Evolutionary conservation across 2,888 invertebrate species (phyloP).

Genomic region (Clepsis dumicolana): DNA sequence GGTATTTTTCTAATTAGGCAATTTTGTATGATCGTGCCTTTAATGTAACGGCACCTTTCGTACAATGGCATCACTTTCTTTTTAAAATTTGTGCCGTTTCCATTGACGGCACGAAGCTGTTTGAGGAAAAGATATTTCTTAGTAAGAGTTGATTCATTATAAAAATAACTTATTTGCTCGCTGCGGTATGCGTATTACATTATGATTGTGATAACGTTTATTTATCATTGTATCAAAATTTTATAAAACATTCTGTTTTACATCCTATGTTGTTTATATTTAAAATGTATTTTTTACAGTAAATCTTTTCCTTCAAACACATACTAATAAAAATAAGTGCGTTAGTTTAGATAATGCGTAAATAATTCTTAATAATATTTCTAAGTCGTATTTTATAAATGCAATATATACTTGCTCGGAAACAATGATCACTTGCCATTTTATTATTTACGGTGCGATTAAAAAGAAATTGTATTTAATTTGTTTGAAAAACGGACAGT

Average conservation of each 20-base stretch:
- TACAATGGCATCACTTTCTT: neutral
- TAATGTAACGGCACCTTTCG: constrained; percentile 8
- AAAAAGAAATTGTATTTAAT: neutral
- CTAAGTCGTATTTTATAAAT: constrained; percentile 50
- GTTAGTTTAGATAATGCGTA: constrained; percentile 50
- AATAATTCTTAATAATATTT: constrained; percentile 54
- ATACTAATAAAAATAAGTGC: constrained; percentile 45
- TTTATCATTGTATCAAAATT: neutral
- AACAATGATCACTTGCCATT: neutral
- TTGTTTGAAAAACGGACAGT: no score
- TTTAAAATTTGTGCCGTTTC: neutral
- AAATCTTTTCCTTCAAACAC: constrained; percentile 49
- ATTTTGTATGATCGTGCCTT: constrained; percentile 16
- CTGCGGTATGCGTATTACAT: neutral
- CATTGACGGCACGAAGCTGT: constrained; percentile 21
- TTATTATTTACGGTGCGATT: neutral
- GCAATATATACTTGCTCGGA: constrained; percentile 17
- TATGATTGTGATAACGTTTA: neutral
- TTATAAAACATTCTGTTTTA: neutral
- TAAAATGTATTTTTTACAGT: neutral
- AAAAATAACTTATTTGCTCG: neutral
- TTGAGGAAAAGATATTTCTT: constrained; percentile 48
- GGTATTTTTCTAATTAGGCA: constrained; percentile 36
- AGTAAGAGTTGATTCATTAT: constrained; percentile 45
- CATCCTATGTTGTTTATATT: neutral